Evolutionary conservation across 2,113 vertebrate genomes (phyloP), one percentile per base, ranked within the genome.

Genomic region (Cichladusa arquata): DNA sequence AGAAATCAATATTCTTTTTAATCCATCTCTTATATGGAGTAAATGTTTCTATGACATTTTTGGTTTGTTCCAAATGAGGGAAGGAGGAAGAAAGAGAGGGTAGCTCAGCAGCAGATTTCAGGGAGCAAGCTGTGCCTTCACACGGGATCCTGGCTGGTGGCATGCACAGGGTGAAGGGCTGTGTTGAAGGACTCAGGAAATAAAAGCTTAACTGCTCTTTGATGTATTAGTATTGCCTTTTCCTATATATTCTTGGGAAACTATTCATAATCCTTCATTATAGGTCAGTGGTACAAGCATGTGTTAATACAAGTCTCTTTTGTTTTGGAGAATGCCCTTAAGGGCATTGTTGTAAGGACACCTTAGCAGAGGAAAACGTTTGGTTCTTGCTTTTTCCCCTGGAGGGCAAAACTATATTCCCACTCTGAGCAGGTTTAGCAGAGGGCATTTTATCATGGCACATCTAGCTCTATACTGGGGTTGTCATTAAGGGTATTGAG

Each of bases 191-290:
- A 56, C 65, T 89, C 4, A 0, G 73, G 65, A 95, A 90, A 69
- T 79, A 61, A 84, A 87, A 89, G 19, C 36, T 72, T 53, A 42
- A 62, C 28, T 36, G 20, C 23, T 4, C 61, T 89, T 89, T 89
- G 69, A 95, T 91, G 50, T 74, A 19, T 86, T 82, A 53, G 50
- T 79, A 20, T 64, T 89, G 25, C 42, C 12, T 84, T 60, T 91
- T 90, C 81, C 45, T 84, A 40, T 77, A 69, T 93, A 23, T 54
- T 86, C 58, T 62, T 65, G 51, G 45, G 88, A 90, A 78, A 44
- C 51, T 58, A 51, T 74, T 73, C 7, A 62, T 91, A 94, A 67
- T 51, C 42, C 22, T 83, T 92, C 73, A 96, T 93, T 95, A 90
- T 11, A 92, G 26, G 60, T 40, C 60, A 64, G 64, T 44, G 82